A percentile compares a stretch with the other conserved stretches of the same genome.
phyloP scores from a whole-genome alignment of 2,797 vertebrate species.

The Microctenopoma steveboyesi region DNA sequence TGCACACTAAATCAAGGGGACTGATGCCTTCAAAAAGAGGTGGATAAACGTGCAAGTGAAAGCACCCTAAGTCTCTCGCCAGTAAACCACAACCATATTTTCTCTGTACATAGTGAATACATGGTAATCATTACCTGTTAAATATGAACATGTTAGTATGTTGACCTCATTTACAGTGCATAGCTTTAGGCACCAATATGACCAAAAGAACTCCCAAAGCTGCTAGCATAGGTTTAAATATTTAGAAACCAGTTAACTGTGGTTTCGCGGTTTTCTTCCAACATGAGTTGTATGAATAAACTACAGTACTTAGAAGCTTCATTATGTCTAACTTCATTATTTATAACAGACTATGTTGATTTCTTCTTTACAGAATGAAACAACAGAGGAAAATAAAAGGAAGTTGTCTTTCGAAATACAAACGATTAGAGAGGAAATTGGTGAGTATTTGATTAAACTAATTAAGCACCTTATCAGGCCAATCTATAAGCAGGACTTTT shows the following conservation, averaged over 20 bases:
- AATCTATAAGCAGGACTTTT: neutral
- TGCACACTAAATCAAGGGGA: too few relatives aligned
- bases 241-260: neutral
- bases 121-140: too few relatives aligned
- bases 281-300: too few relatives aligned
- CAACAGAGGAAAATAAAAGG: constrained; percentile 86
- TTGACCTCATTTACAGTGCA: too few relatives aligned
- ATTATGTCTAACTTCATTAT: neutral
- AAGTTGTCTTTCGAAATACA: constrained; percentile 88
- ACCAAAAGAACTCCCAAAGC: neutral
- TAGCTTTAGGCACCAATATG: too few relatives aligned
- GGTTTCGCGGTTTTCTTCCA: neutral
- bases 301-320: neutral
- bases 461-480: neutral
- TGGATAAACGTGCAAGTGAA: too few relatives aligned
- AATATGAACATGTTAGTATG: too few relatives aligned
- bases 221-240: neutral
- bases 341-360: neutral
- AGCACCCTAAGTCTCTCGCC: too few relatives aligned
- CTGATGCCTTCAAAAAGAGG: too few relatives aligned
- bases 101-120: too few relatives aligned
- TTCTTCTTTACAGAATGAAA: constrained; percentile 86
- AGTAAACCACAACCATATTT: too few relatives aligned
- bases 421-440: constrained; percentile 91
- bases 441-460: constrained; percentile 81